Evolutionary conservation across 2,888 invertebrate genomes (phyloP).

Genomic region (Ditylenchus weischeri): DNA sequence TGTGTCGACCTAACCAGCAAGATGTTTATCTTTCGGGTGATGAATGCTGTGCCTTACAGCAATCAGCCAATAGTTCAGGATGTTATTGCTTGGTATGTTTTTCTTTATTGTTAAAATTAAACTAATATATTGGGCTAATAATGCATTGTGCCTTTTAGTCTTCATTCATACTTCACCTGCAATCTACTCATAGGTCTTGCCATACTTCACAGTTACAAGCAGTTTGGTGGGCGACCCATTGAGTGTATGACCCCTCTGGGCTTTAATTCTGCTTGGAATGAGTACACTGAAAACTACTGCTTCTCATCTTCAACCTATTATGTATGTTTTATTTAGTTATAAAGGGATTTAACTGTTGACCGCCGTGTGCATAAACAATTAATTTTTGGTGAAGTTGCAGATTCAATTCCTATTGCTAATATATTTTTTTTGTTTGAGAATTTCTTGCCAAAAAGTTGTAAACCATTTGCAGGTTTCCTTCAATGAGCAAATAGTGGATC

Average conservation of each 20-base stretch:
- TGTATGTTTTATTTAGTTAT: slow-evolving; percentile 17
- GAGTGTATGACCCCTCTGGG: slow-evolving; percentile 47
- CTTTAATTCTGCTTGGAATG: slow-evolving; percentile 22
- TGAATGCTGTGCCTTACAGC: slow-evolving; percentile 55
- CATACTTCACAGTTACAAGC: slow-evolving; percentile 54
- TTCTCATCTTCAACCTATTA: slow-evolving; percentile 55
- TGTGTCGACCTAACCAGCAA: no score
- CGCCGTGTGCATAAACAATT: neutral
- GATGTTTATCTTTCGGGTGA: slow-evolving; percentile 54
- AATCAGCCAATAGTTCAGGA: slow-evolving; percentile 51
- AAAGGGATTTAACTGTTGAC: neutral
- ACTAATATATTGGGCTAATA: no score
- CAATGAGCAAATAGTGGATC: slow-evolving; percentile 10
- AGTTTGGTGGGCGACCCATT: slow-evolving; percentile 55
- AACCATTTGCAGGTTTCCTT: slow-evolving; percentile 3
- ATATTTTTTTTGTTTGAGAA: no score
- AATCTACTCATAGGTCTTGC: slow-evolving; percentile 55
- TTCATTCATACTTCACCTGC: slow-evolving; percentile 54
- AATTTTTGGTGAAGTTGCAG: no score
- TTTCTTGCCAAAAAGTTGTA: no score
- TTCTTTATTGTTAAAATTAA: no score
- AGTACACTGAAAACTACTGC: slow-evolving; percentile 54
- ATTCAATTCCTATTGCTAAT: no score
- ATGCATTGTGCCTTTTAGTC: neutral
- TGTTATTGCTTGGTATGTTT: slow-evolving; percentile 40